Evolutionary conservation across 2,113 vertebrate species (phyloP).

Genomic region (Lasiurus cinereus): DNA sequence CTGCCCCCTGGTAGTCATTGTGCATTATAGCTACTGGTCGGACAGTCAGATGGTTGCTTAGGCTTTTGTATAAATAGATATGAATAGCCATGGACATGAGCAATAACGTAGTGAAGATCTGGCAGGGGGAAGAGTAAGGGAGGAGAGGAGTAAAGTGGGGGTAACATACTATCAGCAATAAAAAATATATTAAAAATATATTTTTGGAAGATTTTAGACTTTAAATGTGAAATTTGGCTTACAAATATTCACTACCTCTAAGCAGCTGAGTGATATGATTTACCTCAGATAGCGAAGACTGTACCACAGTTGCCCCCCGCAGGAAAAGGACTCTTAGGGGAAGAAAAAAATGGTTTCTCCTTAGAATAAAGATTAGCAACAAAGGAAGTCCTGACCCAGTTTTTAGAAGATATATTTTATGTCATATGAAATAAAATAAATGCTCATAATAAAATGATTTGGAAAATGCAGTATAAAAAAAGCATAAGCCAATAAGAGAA

Average conservation of each 20-base stretch:
- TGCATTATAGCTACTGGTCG: too few species aligned
- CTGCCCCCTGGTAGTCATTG: too few species aligned
- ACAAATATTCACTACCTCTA: background rate
- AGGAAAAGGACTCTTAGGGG: background rate
- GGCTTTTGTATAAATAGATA: too few species aligned
- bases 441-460: background rate
- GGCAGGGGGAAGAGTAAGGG: too few species aligned
- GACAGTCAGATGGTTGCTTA: too few species aligned
- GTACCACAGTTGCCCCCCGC: too few species aligned
- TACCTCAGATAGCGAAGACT: background rate
- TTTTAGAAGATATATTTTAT: background rate
- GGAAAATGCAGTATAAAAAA: background rate
- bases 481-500: too few species aligned
- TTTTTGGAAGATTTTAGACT: background rate
- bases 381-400: background rate
- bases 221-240: background rate
- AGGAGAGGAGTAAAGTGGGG: too few species aligned
- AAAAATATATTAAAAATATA: too few species aligned
- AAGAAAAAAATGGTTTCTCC: background rate
- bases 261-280: background rate
- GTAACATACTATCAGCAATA: too few species aligned
- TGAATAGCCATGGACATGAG: too few species aligned
- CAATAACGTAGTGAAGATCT: too few species aligned
- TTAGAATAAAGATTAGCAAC: background rate
- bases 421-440: conserved; percentile 39